phyloP scores from a whole-genome alignment of 2,888 invertebrate genomes.

The Suillia variegata region DNA sequence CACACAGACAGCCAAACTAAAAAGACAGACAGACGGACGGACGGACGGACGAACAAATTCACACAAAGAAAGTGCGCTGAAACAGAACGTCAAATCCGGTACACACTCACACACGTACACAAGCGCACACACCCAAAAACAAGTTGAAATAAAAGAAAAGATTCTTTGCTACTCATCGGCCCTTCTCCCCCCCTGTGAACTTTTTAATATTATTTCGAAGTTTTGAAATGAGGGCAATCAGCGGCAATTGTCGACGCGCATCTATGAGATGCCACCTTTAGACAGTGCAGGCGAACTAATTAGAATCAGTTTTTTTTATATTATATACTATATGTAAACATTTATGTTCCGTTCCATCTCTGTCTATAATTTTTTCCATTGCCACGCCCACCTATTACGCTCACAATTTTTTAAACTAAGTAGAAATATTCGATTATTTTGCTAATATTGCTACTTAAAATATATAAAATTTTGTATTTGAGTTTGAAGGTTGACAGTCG shows the following conservation, averaged over 20 bases:
- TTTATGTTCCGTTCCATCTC: no score
- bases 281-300: constrained; percentile 17
- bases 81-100: constrained; percentile 36
- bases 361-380: no score
- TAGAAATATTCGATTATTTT: no score
- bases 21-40: not conserved
- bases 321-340: no score
- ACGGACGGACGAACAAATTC: no score
- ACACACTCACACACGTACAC: not conserved
- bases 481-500: no score
- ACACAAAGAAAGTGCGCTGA: constrained; percentile 11
- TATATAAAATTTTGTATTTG: no score
- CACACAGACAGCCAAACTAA: not conserved
- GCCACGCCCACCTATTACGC: no score
- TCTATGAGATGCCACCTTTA: constrained; percentile 5
- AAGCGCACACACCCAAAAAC: not conserved
- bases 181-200: constrained; percentile 29
- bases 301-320: no score
- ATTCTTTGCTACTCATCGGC: not conserved
- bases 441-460: no score
- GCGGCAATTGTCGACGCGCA: constrained; percentile 45
- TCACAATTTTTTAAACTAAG: no score
- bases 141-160: not conserved
- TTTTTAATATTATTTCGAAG: constrained; percentile 55
- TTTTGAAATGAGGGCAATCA: constrained; percentile 55